Evolutionary conservation across 2,113 vertebrate species (phyloP).

Genomic region (Halcyon malimbica): DNA sequence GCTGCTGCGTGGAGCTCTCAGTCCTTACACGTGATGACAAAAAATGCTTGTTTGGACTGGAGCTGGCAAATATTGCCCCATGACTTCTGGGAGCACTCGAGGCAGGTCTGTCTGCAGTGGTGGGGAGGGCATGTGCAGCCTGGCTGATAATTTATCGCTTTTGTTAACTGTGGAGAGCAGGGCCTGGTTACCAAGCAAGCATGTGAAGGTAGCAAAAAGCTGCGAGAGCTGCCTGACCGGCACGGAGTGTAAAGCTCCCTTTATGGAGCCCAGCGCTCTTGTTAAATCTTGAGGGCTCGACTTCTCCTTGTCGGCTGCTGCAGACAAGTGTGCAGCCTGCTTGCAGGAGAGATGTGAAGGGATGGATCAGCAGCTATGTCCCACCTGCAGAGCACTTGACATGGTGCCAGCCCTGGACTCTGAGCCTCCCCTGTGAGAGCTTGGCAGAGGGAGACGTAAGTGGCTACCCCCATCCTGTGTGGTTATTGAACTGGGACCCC

Average conservation of each 20-base stretch:
- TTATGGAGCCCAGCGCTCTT: not conserved
- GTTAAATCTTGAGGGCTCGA: not conserved
- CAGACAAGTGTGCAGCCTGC: not conserved
- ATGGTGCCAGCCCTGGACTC: not conserved
- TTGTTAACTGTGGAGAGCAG: not conserved
- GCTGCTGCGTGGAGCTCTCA: not conserved
- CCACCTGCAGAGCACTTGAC: not conserved
- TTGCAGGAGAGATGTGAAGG: rapidly evolving
- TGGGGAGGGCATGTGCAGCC: not conserved
- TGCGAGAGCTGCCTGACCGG: not conserved
- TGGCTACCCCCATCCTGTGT: not conserved
- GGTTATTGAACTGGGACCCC: rapidly evolving
- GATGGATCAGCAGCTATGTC: not conserved
- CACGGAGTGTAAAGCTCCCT: not conserved
- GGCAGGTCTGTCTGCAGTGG: not conserved
- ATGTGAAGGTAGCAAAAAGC: not conserved
- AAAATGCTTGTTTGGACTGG: not conserved
- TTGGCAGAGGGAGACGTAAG: not conserved
- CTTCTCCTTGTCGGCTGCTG: rapidly evolving
- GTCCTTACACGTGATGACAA: not conserved
- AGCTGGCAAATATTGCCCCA: not conserved
- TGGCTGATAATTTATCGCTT: not conserved
- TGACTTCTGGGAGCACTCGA: not conserved
- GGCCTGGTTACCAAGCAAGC: rapidly evolving
- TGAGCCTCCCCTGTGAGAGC: not conserved